Percentiles rank a stretch among this genome's conserved stretches.
phyloP scores from a whole-genome alignment of 64 coral and sea anemone genomes.

The Stichodactyla helianthus region DNA sequence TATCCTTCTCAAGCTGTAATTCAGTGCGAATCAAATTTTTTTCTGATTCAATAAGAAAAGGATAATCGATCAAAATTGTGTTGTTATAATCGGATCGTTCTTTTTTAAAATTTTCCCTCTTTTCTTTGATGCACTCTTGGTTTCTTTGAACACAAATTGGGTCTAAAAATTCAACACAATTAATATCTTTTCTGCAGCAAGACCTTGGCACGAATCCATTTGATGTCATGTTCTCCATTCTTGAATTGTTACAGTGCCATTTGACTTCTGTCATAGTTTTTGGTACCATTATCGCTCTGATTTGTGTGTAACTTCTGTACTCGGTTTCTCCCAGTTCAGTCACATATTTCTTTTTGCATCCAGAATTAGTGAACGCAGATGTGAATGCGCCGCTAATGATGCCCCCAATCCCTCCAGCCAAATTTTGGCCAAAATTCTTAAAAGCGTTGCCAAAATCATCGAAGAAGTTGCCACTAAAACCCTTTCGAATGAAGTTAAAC shows the following conservation, averaged over 20 bases:
- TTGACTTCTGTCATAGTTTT: background rate
- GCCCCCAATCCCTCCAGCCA: background rate
- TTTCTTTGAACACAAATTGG: background rate
- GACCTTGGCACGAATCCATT: background rate
- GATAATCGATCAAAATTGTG: background rate
- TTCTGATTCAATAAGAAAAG: background rate
- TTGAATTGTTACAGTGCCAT: background rate
- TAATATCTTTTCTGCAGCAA: slow-evolving; percentile 6
- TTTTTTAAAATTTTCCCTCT: background rate
- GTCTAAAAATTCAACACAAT: slow-evolving; percentile 8
- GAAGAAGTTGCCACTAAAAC: no score
- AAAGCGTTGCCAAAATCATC: background rate
- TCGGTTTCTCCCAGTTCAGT: background rate
- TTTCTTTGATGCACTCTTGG: slow-evolving; percentile 6
- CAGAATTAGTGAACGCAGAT: background rate
- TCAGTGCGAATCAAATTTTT: background rate
- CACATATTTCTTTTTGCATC: background rate
- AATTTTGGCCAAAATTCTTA: background rate
- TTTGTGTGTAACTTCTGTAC: background rate
- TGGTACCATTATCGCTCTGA: background rate
- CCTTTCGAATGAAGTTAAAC: no score
- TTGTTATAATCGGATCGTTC: background rate
- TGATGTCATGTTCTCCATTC: background rate
- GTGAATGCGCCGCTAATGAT: background rate
- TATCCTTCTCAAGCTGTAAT: background rate